Conservation (phyloP, 2,113 vertebrate genomes). For the Aix galericulata region DNA sequence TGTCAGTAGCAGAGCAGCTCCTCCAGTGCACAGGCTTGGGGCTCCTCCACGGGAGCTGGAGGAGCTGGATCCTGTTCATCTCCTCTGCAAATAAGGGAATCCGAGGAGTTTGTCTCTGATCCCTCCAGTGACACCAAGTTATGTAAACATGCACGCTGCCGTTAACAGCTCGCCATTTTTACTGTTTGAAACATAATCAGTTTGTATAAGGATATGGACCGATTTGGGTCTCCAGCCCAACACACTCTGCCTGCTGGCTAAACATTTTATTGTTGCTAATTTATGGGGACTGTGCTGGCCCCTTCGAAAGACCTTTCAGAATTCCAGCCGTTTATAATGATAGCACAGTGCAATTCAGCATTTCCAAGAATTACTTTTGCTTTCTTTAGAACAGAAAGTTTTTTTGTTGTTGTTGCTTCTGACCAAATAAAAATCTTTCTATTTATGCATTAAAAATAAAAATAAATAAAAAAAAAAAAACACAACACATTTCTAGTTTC, state of each 20-base stretch:
- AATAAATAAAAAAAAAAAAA: neutral
- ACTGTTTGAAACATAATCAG: constrained; percentile 38
- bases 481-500: neutral
- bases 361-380: constrained; percentile 51
- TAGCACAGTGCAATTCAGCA: constrained; percentile 29
- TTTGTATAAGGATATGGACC: neutral
- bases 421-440: constrained; percentile 8
- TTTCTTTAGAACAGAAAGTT: constrained; percentile 35
- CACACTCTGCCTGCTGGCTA: neutral
- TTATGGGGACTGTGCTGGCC: constrained; percentile 8
- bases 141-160: neutral
- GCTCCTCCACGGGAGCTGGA: neutral
- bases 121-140: constrained; percentile 15
- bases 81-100: constrained; percentile 1
- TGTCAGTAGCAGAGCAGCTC: rapidly evolving
- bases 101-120: neutral
- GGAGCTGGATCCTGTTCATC: neutral
- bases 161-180: constrained; percentile 21
- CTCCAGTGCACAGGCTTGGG: rapidly evolving
- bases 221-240: neutral
- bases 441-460: neutral
- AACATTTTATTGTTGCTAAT: constrained; percentile 37
- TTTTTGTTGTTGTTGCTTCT: neutral
- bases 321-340: neutral
- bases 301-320: neutral